Evolutionary conservation across 2,797 vertebrate genomes (phyloP), one percentile per base, ranked within the genome.

Genomic region (Rousettus madagascariensis): DNA sequence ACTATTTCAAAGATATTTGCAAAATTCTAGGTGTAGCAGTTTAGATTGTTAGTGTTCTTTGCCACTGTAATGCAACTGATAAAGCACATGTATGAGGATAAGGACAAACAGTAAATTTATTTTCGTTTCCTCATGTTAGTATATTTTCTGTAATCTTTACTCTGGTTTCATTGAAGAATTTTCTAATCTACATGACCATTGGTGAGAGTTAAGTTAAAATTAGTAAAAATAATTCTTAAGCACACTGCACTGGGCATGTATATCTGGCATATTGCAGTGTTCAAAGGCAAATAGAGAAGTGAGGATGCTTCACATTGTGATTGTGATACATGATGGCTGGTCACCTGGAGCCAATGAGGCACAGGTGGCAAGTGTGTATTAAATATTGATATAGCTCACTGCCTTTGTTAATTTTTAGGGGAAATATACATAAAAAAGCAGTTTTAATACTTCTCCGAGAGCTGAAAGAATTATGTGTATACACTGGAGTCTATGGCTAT

Each of bases 181-280:
- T 69, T 51, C 55, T 46, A 61, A 95, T n/a, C 4, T 7, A 7
- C 0, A 3, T 30, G 12, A 24, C 12, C 26, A 82, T 90, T 43
- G 82, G 19, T 43, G 41, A 87, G 28, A 55, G 20, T 53, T 63
- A 26, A 74, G 22, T 80, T 97, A 86, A 88, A 84, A 85, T 86
- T 61, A 89, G 30, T 79, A 69, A 53, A 91, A 72, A 26, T 26
- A 59, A 69, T 28, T 28, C 5, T 53, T 79, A 61, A 46, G 20
- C 1, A 49, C 4, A 51, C 0, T 38, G 71, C 5, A 2, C 4
- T 13, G 63, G 33, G 3, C 8, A 41, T 19, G 53, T 33, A 15
- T 8, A 57, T 1, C 4, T 41, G 11, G 4, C 3, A 19, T 4
- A 20, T 16, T 43, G 20, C 13, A 38, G 3, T 13, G 3, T 0